Conservation (phyloP, 1,140 invertebrate species). For the Nixonia krombeini region DNA sequence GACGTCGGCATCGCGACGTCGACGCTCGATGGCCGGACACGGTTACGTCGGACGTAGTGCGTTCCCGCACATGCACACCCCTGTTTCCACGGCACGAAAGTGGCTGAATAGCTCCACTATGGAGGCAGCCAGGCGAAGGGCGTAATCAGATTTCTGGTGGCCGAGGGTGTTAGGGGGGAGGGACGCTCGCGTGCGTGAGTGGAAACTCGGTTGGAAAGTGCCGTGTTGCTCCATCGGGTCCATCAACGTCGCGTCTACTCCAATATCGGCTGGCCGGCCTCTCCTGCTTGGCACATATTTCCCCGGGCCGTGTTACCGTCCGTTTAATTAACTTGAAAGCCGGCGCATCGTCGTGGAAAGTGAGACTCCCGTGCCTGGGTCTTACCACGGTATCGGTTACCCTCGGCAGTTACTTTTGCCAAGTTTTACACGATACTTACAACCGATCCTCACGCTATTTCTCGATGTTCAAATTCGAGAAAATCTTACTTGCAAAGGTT, state of each 20-base stretch:
- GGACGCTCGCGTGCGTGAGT: not conserved
- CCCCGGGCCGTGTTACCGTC: conserved; percentile 24
- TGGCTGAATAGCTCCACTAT: conserved; percentile 11
- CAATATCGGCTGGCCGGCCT: too few relatives aligned
- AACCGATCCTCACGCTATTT: too few relatives aligned
- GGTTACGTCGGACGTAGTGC: conserved; percentile 8
- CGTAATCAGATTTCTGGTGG: conserved; percentile 17
- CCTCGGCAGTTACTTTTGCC: too few relatives aligned
- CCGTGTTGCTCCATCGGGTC: conserved; percentile 20
- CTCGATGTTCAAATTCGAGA: too few relatives aligned
- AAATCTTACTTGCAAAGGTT: too few relatives aligned
- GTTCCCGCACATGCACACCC: not conserved
- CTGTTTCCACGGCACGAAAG: conserved; percentile 8
- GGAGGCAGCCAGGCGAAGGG: not conserved
- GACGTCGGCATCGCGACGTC: conserved; percentile 2
- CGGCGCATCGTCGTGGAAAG: conserved; percentile 22
- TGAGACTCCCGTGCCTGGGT: too few relatives aligned
- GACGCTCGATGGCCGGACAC: not conserved
- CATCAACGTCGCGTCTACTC: conserved; percentile 1
- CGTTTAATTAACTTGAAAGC: conserved; percentile 35
- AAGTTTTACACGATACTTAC: too few relatives aligned
- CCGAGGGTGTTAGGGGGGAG: not conserved
- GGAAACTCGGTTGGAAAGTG: conserved; percentile 6
- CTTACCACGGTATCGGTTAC: too few relatives aligned
- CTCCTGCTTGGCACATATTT: conserved; percentile 17